Evolutionary conservation across 2,113 vertebrate genomes (phyloP), one percentile per base, ranked within the genome.

Genomic region (Percopsis transmontana): DNA sequence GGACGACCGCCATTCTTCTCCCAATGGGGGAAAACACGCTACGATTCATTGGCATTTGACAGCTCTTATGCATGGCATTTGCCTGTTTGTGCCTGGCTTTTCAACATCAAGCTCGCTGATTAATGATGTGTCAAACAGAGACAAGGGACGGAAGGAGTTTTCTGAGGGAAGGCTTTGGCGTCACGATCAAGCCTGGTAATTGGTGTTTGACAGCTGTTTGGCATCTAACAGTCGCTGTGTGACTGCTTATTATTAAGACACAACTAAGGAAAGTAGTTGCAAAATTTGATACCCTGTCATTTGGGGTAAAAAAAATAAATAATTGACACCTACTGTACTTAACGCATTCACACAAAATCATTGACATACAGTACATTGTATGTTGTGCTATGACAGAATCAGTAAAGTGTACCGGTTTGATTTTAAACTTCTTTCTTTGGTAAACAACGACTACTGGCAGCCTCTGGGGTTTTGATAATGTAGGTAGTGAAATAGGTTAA

Each of bases 31-130:
- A 69, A 68, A 68, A 74, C 69, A 73, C 16, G n/a, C 73, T 79
- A 74, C 45, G n/a, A 27, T 24, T 82, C 82, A 83, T 79, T 76
- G 79, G 68, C 74, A 69, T 86, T 67, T 83, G 83, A 82, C 77
- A 79, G 75, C 77, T 84, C 70, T 23, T 85, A 80, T 82, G 76
- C 51, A 57, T 39, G 57, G 72, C 68, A 57, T 77, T 75, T 77
- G 19, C 48, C 48, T 51, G 48, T 51, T 18, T 72, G 38, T 47
- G 1, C n/a, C 27, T 27, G 58, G 75, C 72, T 70, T 64, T 70
- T 80, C 53, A 68, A 63, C 8, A 71, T 61, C 67, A 71, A 74
- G 76, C 27, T 69, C 70, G 61, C 54, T 70, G 71, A 85, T 83
- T 72, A 86, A 70, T 58, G 68, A 61, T 14, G 68, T 15, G 41